Evolutionary conservation across 2,888 invertebrate species (phyloP), one percentile per base, ranked within the genome.

Genomic region (Hylaea fasciaria): DNA sequence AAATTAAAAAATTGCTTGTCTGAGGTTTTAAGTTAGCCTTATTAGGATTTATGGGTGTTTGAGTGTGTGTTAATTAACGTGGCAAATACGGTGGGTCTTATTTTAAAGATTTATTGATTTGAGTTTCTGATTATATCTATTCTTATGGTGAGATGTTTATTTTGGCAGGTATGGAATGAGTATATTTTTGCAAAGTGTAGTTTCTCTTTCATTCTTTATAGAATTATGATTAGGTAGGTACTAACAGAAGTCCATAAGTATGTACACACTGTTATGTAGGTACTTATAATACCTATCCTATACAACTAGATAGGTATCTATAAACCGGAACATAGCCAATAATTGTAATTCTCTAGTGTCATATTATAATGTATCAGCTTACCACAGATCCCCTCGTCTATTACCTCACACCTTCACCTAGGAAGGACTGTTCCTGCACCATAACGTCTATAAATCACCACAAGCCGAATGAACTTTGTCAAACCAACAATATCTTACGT

Each of bases 1-100:
- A 61, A 56, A 39, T 61, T 56, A 51, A 47, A 46, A 54, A 22
- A 53, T 58, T 45, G 2, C 39, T 43, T 59, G 48, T 48, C 49
- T 39, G 41, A 12, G 11, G 28, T 17, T 28, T 47, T 11, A 45
- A 54, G 54, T 54, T 40, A 50, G 28, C 32, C 7, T 47, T 47
- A 60, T 46, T 51, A 43, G 28, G 29, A 54, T 60, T 55, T 51
- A 55, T 55, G 40, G 22, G 29, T 46, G 29, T 44, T 53, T 48
- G 39, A 48, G 39, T 40, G 45, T 4, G 39, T 48, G 43, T 37
- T 58, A 52, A 58, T 58, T 46, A 43, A 53, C 35, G 43, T 16
- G 48, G 43, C 13, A 7, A 52, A 48, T 47, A 10, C 28, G 16
- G 28, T 44, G 14, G 22, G 28, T 41, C n/a, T 46, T 22, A 37